These are phyloP conservation scores for Helicolenus hilgendorfi DNA, from an alignment of 2,797 vertebrate species.

Conservation along the genomic window DNA sequence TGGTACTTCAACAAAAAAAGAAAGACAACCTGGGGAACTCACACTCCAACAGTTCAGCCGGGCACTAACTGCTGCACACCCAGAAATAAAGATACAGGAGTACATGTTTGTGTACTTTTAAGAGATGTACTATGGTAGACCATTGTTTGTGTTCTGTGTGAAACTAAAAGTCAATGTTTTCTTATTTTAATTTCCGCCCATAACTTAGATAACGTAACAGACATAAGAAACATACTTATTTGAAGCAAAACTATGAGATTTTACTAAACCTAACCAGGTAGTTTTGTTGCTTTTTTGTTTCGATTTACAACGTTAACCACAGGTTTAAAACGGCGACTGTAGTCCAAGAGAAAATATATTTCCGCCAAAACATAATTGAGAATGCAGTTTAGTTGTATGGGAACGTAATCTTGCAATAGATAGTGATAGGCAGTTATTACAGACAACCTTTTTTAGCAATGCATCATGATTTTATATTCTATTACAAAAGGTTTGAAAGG, in stretches of 20 bases:
- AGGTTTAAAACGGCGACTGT: rapidly evolving
- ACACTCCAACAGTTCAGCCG: neutral
- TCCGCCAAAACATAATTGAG: neutral
- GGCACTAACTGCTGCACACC: neutral
- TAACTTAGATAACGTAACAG: too few relatives aligned
- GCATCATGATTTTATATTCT: neutral
- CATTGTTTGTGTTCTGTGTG: too few relatives aligned
- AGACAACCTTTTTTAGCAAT: neutral
- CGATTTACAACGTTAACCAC: rapidly evolving
- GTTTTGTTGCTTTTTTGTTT: neutral
- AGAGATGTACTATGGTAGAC: neutral
- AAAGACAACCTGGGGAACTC: neutral
- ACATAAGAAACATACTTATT: too few relatives aligned
- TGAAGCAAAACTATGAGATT: neutral
- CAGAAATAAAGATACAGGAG: conserved; percentile 13
- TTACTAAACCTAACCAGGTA: neutral
- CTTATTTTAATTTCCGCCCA: too few relatives aligned
- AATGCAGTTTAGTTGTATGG: neutral
- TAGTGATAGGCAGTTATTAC: neutral
- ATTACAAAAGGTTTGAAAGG: neutral
- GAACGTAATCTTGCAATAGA: neutral
- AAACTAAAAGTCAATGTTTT: too few relatives aligned
- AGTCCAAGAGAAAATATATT: neutral
- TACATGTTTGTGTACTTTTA: neutral
- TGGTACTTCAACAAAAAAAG: conserved; percentile 31